These are phyloP conservation scores for Morpho deidamia DNA, from an alignment of 2,888 invertebrate species.

Conservation along the genomic window DNA sequence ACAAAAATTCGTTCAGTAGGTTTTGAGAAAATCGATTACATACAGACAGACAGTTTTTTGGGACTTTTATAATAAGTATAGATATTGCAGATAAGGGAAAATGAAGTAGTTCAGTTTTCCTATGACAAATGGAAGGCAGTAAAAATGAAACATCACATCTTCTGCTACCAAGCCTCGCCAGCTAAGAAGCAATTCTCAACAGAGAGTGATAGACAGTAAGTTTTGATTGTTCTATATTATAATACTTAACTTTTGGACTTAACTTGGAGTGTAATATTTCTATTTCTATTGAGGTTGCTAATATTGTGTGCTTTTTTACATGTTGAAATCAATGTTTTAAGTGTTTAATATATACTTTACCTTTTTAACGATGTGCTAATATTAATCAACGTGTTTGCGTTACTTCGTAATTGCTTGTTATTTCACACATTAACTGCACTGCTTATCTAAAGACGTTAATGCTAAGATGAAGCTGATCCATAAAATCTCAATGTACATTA, in stretches of 20 bases:
- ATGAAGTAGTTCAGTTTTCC: conserved; percentile 89
- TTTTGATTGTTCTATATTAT: conserved; percentile 1
- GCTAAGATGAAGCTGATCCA: neutral
- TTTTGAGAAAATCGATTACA: too few relatives aligned
- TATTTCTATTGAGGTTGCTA: neutral
- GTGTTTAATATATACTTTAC: neutral
- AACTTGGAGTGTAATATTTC: neutral
- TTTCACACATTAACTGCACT: conserved; percentile 6
- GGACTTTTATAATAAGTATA: too few relatives aligned
- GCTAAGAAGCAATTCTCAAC: conserved; percentile 89
- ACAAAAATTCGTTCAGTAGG: too few relatives aligned
- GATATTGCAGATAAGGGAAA: conserved; percentile 83
- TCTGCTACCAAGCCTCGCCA: conserved; percentile 92
- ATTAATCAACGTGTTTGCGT: neutral
- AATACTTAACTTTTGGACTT: neutral
- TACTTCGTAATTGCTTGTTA: neutral
- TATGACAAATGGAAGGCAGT: conserved; percentile 91
- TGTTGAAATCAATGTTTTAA: neutral
- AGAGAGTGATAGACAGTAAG: conserved; percentile 82
- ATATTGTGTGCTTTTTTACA: neutral
- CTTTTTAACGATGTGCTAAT: neutral
- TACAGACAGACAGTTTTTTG: too few relatives aligned
- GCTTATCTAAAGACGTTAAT: neutral
- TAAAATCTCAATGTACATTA: neutral
- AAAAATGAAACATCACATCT: conserved; percentile 92